Base-by-base conservation (phyloP, 2,888 invertebrate species). In the Agrotis puta region DNA sequence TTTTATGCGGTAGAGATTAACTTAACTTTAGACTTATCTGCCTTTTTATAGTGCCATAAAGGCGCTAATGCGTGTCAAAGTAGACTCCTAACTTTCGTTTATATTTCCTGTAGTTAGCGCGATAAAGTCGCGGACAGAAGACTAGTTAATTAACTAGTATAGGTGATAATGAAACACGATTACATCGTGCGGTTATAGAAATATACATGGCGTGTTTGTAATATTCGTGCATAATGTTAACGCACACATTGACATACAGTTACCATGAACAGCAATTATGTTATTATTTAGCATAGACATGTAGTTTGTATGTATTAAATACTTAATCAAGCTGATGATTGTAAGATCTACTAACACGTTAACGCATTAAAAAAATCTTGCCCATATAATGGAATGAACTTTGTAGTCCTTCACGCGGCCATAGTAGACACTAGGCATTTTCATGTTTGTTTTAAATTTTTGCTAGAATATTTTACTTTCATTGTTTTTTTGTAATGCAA, bases 241-340 rank as follows among this genome's bases (percentile, higher is more conserved):
- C 70, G 45, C 74, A 69, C 62, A 81, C 65, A 69, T 45, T 43
- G 64, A 71, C 63, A 50, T 33, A 39, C 20, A 24, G 43, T 56
- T 50, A 4, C 54, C 53, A 58, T 64, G 70, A 63, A 50, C 68
- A n/a, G 45, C 20, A 56, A 76, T 64, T 64, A 62, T 66, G 63
- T 58, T 50, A 50, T 72, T 74, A 75, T 48, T 56, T 18, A 39
- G 53, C 20, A 73, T 59, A 13, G 47, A 33, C 7, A 39, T 70
- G 24, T n/a, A 27, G 33, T n/a, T 22, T 50, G 7, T 66, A n/a
- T 1, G 33, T n/a, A 56, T 13, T n/a, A 18, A 56, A 16, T 27
- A 24, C 43, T 18, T 57, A 33, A 51, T 16, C 18, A 53, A 3
- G n/a, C 33, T n/a, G 4, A 9, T 24, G 53, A 33, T n/a, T 22